Conservation (phyloP, 2,113 vertebrate genomes). For the Murina feae region DNA sequence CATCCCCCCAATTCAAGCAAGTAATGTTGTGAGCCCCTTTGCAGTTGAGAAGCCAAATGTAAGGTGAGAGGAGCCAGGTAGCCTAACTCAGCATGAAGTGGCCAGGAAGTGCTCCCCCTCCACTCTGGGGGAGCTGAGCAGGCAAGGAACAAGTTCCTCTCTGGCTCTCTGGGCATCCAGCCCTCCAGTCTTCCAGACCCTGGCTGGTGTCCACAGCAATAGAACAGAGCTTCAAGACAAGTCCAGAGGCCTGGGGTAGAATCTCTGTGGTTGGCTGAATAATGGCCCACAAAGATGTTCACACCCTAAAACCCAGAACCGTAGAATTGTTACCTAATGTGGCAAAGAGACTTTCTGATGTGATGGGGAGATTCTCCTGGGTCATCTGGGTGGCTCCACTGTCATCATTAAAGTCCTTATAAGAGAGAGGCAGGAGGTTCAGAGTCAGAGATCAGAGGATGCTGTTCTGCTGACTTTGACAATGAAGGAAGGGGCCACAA, state of each 20-base stretch:
- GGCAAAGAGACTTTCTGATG: not conserved
- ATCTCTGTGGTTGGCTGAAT: not conserved
- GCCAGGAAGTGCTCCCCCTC: not conserved
- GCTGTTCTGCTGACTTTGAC: accelerated
- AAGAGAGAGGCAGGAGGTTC: not conserved
- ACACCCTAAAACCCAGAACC: not conserved
- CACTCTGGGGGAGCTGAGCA: not conserved
- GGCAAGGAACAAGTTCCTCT: not conserved
- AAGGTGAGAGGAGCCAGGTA: not conserved
- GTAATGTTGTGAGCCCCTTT: not conserved
- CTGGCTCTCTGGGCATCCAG: not conserved
- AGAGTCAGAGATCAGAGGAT: not conserved
- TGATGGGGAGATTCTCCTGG: no score
- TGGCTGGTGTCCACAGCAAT: not conserved
- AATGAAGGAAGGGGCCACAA: not conserved
- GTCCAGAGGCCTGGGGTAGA: not conserved
- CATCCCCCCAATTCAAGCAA: accelerated
- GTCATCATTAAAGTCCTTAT: not conserved
- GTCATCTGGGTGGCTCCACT: accelerated
- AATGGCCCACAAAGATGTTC: not conserved
- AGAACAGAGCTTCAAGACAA: not conserved
- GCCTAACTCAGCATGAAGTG: accelerated
- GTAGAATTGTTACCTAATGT: not conserved
- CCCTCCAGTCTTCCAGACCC: not conserved
- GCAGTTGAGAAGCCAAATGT: not conserved